Evolutionary conservation across 2,797 vertebrate species (phyloP), one percentile per base, ranked within the genome.

Genomic region (Cichlasoma orientale): DNA sequence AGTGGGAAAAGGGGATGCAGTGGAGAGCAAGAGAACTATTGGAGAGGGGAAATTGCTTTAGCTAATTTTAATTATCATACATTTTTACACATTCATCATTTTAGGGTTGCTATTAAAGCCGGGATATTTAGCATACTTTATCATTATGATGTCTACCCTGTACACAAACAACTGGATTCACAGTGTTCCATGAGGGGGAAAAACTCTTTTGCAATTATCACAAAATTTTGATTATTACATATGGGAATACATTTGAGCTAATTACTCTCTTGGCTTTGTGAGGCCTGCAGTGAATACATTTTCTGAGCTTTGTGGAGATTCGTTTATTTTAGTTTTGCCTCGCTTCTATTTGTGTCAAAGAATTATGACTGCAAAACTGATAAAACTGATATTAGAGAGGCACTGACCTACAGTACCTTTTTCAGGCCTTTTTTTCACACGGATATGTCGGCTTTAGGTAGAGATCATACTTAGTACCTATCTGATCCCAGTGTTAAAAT

Each of bases 81-180:
- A 74, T 84, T 80, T 83, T 76, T 13, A 79, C 31, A 79, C 53
- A 78, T 85, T 74, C 38, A 72, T 90, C 72, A 87, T 70, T 79
- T 79, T 14, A 5, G 57, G 69, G 61, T 69, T 73, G 78, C 52
- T 76, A 77, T 69, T 82, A 74, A 82, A 74, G 23, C 47, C 18
- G 14, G 16, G 47, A 21, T 77, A 79, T 57, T 83, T 83, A 52
- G 16, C 41, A 63, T 25, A 66, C 53, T 72, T 74, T 53, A 86
- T 83, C 74, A 57, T 47, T 16, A 50, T 2, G 31, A 68, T 56
- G 56, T 75, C 29, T 41, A 71, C n/a, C n/a, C 36, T 68, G 29
- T 56, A 27, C 70, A 79, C 52, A 86, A 88, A 77, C 56, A 69
- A 81, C 69, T 18, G 41, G 71, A 63, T 38, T 75, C 54, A 79